phyloP scores from a whole-genome alignment of 2,888 invertebrate species.

The Fragum sueziense region DNA sequence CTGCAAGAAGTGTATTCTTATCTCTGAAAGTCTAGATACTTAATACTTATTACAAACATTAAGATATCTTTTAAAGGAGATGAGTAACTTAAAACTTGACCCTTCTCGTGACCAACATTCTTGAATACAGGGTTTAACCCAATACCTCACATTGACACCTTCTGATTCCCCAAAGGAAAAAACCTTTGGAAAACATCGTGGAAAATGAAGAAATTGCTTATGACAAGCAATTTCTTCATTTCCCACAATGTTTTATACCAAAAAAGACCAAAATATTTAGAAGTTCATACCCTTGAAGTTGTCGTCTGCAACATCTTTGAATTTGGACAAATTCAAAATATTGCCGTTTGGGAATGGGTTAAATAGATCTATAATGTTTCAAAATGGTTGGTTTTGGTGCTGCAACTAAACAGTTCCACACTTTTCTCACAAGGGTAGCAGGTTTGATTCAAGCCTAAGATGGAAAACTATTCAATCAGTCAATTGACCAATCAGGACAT shows the following conservation, averaged over 20 bases:
- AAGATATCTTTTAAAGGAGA: background rate
- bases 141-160: too few species aligned
- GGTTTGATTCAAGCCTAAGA: too few species aligned
- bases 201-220: slow-evolving; percentile 3
- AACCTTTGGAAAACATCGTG: background rate
- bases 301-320: background rate
- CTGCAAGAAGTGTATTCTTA: background rate
- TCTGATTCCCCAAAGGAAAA: too few species aligned
- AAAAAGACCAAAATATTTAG: background rate
- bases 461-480: too few species aligned
- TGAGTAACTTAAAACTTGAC: background rate
- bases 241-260: slow-evolving; percentile 2
- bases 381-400: too few species aligned
- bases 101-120: background rate
- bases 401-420: too few species aligned
- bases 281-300: background rate
- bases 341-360: background rate
- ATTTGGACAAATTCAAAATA: background rate
- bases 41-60: background rate
- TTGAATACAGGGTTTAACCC: too few species aligned
- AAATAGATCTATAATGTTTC: too few species aligned
- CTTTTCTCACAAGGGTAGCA: too few species aligned
- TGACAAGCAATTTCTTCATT: background rate
- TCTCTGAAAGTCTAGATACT: background rate
- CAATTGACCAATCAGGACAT: too few species aligned